Percentiles rank a stretch among this genome's conserved stretches.
Evolutionary conservation across 2,888 invertebrate species (phyloP).

Genomic region (Junonia oenone): DNA sequence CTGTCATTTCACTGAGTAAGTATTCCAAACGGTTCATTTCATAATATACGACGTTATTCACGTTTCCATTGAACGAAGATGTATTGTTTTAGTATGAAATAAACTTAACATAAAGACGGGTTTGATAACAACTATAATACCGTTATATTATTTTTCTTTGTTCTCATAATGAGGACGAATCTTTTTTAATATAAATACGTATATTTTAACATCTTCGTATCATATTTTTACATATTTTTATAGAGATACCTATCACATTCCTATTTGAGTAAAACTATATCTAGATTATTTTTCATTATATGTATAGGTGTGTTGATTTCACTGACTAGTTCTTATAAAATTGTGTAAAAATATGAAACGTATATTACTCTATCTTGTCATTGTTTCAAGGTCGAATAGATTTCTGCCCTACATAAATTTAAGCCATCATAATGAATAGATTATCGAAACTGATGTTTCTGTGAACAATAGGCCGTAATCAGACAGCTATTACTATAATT

Average conservation of each 20-base stretch:
- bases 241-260: background rate
- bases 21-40: background rate
- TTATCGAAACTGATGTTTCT: slow-evolving; percentile 52
- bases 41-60: background rate
- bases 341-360: too few relatives aligned
- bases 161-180: background rate
- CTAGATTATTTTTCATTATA: too few relatives aligned
- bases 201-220: too few relatives aligned
- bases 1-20: slow-evolving; percentile 10
- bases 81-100: background rate
- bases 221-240: background rate
- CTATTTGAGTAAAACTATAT: background rate
- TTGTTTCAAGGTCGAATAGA: background rate
- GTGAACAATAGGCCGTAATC: slow-evolving; percentile 41
- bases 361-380: background rate
- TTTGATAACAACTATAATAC: background rate
- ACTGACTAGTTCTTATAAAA: too few relatives aligned
- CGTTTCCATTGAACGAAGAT: background rate
- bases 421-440: slow-evolving; percentile 34
- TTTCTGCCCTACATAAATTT: slow-evolving; percentile 1
- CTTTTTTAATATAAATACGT: background rate
- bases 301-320: too few relatives aligned
- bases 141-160: too few relatives aligned
- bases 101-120: background rate
- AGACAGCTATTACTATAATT: slow-evolving; percentile 44